These are phyloP conservation scores for Conomelus anceps DNA, from an alignment of 2,888 invertebrate species.

Conservation along the genomic window DNA sequence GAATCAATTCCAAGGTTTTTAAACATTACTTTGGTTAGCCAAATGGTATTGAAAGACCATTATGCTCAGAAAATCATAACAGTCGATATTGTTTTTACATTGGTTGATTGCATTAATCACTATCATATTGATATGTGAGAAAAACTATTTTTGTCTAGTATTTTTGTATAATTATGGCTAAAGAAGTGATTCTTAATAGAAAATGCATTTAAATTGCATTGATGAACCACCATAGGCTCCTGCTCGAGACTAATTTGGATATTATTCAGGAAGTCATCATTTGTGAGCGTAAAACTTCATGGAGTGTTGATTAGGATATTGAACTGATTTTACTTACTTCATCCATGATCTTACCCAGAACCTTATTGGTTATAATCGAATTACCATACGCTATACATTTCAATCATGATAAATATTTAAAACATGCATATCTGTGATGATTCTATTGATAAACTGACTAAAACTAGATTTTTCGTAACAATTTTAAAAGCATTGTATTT, in stretches of 20 bases:
- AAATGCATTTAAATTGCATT: neutral
- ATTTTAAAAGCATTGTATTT: neutral
- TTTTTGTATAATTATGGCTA: neutral
- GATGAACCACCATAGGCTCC: neutral
- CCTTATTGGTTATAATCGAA: neutral
- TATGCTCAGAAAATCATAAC: neutral
- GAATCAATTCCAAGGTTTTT: neutral
- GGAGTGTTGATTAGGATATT: neutral
- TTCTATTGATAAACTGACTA: neutral
- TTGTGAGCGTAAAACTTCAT: neutral
- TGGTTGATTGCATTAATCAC: neutral
- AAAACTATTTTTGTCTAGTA: neutral
- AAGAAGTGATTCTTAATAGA: neutral
- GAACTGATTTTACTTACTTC: neutral
- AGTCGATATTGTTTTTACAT: neutral
- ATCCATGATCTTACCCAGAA: neutral
- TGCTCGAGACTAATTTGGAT: neutral
- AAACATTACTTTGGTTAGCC: neutral
- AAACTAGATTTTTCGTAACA: neutral
- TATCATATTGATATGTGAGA: neutral
- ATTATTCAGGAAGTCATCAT: neutral
- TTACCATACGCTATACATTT: neutral
- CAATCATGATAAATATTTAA: neutral
- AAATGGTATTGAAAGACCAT: neutral
- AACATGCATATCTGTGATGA: neutral